These are phyloP conservation scores for Etheostoma nigrum DNA, from an alignment of 2,797 vertebrate genomes.

Conservation along the genomic window DNA sequence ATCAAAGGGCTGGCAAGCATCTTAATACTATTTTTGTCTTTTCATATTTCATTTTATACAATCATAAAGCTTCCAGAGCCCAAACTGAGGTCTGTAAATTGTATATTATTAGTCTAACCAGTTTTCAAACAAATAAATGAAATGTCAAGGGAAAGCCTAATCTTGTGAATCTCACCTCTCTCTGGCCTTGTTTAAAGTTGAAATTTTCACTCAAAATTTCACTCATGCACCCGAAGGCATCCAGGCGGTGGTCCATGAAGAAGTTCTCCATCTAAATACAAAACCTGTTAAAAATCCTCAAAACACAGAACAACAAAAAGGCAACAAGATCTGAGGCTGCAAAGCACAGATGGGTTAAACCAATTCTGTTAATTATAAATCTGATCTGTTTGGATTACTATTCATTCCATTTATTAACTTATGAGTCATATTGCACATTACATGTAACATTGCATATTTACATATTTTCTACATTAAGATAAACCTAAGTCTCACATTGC, in stretches of 20 bases:
- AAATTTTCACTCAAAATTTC: constrained; percentile 68
- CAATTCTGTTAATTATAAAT: not conserved
- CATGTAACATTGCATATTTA: not conserved
- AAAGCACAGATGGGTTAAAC: not conserved
- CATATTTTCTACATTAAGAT: too few species aligned
- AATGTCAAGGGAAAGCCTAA: not conserved
- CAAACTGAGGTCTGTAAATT: not conserved
- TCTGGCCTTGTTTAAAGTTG: constrained; percentile 18
- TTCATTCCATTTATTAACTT: not conserved
- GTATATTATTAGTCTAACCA: not conserved
- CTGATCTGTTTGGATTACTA: not conserved
- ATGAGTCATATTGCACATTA: not conserved
- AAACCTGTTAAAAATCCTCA: not conserved
- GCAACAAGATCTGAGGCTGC: not conserved
- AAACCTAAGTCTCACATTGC: too few species aligned
- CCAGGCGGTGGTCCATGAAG: constrained; percentile 72
- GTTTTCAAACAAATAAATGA: not conserved
- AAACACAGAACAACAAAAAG: not conserved
- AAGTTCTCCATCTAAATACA: constrained; percentile 81
- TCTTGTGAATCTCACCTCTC: constrained; percentile 8
- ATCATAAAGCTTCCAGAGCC: not conserved
- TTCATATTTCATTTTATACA: not conserved
- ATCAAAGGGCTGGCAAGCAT: not conserved
- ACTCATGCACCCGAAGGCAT: constrained; percentile 78
- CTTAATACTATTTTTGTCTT: not conserved